These are phyloP conservation scores for Pterocles gutturalis DNA, from an alignment of 2,113 vertebrate species.

Conservation along the genomic window DNA sequence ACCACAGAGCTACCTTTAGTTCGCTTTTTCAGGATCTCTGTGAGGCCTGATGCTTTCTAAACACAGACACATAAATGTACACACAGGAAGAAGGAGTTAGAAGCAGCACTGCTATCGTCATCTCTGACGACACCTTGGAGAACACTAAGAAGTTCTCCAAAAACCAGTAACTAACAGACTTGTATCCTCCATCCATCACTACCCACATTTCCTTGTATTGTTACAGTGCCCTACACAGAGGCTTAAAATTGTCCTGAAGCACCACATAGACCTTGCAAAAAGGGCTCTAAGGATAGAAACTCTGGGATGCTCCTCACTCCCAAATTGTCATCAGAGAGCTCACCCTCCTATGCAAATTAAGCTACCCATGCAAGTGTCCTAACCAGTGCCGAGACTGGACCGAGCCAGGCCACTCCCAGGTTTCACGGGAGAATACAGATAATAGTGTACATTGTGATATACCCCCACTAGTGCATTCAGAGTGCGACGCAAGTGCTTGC, in stretches of 20 bases:
- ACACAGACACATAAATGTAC: not conserved
- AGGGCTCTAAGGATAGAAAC: too few relatives aligned
- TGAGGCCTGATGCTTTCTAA: not conserved
- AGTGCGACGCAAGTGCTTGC: accelerated
- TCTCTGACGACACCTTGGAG: not conserved
- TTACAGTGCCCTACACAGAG: not conserved
- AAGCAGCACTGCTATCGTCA: not conserved
- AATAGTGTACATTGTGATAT: accelerated
- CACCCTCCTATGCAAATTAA: not conserved
- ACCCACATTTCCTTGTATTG: too few relatives aligned
- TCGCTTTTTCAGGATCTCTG: not conserved
- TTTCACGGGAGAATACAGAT: not conserved
- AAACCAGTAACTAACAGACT: too few relatives aligned
- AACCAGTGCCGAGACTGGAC: not conserved
- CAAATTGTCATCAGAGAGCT: not conserved
- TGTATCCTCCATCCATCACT: too few relatives aligned
- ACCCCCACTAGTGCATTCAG: not conserved
- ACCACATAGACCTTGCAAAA: not conserved
- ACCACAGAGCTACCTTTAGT: not conserved
- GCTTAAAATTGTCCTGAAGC: not conserved
- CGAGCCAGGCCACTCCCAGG: not conserved
- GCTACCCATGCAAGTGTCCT: not conserved
- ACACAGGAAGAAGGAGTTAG: accelerated
- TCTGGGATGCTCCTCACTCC: not conserved
- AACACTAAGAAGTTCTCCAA: too few relatives aligned